A percentile compares a stretch with the other conserved stretches of the same genome.
phyloP scores from a whole-genome alignment of 92 coral and sea anemone species.

The Bergia sp. region DNA sequence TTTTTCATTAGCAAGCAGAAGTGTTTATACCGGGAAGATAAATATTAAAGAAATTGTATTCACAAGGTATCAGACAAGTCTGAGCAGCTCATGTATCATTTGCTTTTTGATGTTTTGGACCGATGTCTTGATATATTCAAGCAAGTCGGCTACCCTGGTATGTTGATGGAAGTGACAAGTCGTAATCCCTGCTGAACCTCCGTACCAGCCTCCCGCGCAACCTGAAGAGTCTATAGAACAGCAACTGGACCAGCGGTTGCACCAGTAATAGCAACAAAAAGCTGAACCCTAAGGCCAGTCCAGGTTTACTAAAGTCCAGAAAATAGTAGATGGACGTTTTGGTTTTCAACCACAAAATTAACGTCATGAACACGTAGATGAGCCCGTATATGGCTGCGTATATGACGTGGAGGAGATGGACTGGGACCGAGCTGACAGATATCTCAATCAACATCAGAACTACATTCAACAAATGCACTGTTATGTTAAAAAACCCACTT shows the following conservation, averaged over 20 bases:
- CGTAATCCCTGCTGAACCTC: neutral
- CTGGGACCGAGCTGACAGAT: slow-evolving; percentile 43
- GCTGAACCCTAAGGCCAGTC: slow-evolving; percentile 33
- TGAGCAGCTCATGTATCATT: no score
- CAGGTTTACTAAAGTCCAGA: slow-evolving; percentile 56
- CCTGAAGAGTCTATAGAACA: slow-evolving; percentile 53
- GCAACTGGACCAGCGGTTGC: slow-evolving; percentile 61
- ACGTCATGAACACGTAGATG: slow-evolving; percentile 38
- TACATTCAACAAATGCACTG: slow-evolving; percentile 54
- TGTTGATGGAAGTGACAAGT: neutral
- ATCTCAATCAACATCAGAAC: slow-evolving; percentile 57
- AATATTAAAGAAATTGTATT: no score
- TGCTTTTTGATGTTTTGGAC: no score
- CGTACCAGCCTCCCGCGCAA: slow-evolving; percentile 43
- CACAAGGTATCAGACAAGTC: no score
- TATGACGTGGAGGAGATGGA: slow-evolving; percentile 53
- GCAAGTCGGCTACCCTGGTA: neutral
- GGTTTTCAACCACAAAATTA: slow-evolving; percentile 44
- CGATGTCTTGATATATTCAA: no score
- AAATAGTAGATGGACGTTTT: slow-evolving; percentile 41
- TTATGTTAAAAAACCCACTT: slow-evolving; percentile 46
- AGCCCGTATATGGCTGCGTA: slow-evolving; percentile 51
- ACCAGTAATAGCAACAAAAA: slow-evolving; percentile 24
- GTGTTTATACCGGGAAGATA: no score
- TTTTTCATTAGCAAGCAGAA: no score